Percentiles rank a stretch among this genome's conserved stretches.
Evolutionary conservation across 23 tunicate genomes (phyloP).

Genomic region (Ascidia mentula): DNA sequence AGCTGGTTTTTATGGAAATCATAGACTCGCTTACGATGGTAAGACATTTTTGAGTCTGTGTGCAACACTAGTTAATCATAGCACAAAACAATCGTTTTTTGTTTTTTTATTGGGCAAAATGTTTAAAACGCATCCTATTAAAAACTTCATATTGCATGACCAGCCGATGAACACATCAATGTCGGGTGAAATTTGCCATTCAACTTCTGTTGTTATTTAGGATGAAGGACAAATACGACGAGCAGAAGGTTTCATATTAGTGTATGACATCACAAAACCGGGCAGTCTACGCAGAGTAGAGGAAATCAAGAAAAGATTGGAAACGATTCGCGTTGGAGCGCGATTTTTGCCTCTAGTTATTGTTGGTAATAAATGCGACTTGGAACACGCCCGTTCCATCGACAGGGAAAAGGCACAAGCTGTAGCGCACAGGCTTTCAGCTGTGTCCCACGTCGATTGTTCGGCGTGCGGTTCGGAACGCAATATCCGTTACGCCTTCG

Average conservation of each 20-base stretch:
- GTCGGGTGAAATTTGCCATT: too few relatives aligned
- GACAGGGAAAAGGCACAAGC: slow-evolving; percentile 42
- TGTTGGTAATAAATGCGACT: slow-evolving; percentile 84
- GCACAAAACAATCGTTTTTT: too few relatives aligned
- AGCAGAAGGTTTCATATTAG: slow-evolving; percentile 93
- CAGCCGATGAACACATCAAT: too few relatives aligned
- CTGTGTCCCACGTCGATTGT: slow-evolving; percentile 71
- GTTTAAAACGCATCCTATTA: too few relatives aligned
- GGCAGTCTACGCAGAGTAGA: slow-evolving; percentile 45
- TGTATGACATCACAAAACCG: slow-evolving; percentile 82
- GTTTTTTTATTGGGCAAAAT: too few relatives aligned
- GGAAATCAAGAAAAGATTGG: slow-evolving; percentile 59
- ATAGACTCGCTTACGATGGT: slow-evolving; percentile 83
- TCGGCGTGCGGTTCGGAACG: slow-evolving; percentile 82
- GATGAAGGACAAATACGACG: slow-evolving; percentile 82
- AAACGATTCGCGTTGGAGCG: slow-evolving; percentile 32
- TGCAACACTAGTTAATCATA: too few relatives aligned
- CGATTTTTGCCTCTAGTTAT: slow-evolving; percentile 45
- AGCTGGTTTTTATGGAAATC: slow-evolving; percentile 78
- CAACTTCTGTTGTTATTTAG: too few relatives aligned
- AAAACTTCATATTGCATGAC: too few relatives aligned
- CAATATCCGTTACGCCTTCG: slow-evolving; percentile 73
- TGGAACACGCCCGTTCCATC: slow-evolving; percentile 67
- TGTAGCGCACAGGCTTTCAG: slow-evolving; percentile 35
- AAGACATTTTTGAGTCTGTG: too few relatives aligned